Evolutionary conservation across 2,113 vertebrate species (phyloP), one percentile per base, ranked within the genome.

Genomic region (Nibea coibor): DNA sequence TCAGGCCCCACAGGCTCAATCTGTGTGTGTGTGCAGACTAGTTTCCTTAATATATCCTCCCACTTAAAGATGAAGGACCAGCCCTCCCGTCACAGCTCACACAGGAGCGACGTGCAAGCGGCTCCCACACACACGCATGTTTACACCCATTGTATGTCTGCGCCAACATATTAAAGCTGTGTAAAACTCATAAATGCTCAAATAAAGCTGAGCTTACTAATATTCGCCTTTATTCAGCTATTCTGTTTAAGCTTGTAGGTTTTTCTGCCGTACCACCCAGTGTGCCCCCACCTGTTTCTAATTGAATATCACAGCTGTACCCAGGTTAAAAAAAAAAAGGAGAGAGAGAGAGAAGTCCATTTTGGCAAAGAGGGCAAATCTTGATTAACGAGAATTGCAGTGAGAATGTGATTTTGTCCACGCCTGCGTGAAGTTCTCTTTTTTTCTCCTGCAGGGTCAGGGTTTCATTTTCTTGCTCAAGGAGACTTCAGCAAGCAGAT

Each of bases 401-500:
- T 12, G 39, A 56, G 24, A 35, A 63, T 74, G 31, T 12, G 19
- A 59, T 53, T 78, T 79, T 56, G 64, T 82, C 64, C 61, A 62
- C 47, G 42, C 20, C 17, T 51, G 19, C 15, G 20, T 51, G 0
- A 72, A 72, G 19, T 51, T 71, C 10, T 42, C n/a, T 48, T 65
- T 67, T 31, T 31, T 75, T 7, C 26, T 61, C 22, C 64, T 67
- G 17, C 51, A 58, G 62, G 53, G 65, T 65, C 58, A 39, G 45
- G 45, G 16, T 45, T 59, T 72, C 20, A 64, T 73, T 62, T 28
- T 54, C 35, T 82, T 35, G 22, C 70, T 86, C 66, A 84, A 89
- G 74, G 76, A 89, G 35, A 71, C 50, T 61, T 73, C 9, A 77
- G 45, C n/a, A 1, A 51, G 72, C 77, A 83, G 76, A 83, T 75